phyloP scores from a whole-genome alignment of 2,888 invertebrate genomes.

The Schrankia costaestrigalis region DNA sequence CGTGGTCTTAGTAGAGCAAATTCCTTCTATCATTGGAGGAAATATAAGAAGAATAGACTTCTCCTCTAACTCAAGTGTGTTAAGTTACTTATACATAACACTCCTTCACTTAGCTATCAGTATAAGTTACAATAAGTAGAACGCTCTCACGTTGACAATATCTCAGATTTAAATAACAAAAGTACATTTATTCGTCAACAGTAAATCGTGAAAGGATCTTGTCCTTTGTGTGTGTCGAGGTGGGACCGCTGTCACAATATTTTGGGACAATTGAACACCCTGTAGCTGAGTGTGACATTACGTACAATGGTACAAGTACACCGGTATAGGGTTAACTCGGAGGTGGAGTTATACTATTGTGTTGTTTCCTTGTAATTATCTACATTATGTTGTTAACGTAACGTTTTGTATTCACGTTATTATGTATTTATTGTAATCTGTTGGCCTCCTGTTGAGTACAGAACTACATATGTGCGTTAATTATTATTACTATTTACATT shows the following conservation, averaged over 20 bases:
- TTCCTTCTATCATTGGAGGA: too few relatives aligned
- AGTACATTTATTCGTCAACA: slow-evolving; percentile 18
- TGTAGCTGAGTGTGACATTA: slow-evolving; percentile 12
- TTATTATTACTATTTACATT: too few relatives aligned
- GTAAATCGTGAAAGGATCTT: slow-evolving; percentile 16
- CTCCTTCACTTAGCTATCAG: too few relatives aligned
- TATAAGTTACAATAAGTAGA: too few relatives aligned
- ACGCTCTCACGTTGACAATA: too few relatives aligned
- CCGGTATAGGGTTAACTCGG: slow-evolving; percentile 12
- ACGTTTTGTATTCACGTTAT: slow-evolving; percentile 4
- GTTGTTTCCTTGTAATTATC: slow-evolving; percentile 23
- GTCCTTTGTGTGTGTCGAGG: slow-evolving; percentile 24
- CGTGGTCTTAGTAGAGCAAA: too few relatives aligned
- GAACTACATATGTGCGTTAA: not conserved
- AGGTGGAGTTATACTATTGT: slow-evolving; percentile 19
- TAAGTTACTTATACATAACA: too few relatives aligned
- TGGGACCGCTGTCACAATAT: slow-evolving; percentile 52
- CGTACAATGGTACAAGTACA: slow-evolving; percentile 16
- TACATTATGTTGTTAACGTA: slow-evolving; percentile 10
- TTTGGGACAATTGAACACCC: slow-evolving; percentile 35
- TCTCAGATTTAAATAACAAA: slow-evolving; percentile 33
- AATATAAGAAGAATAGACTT: too few relatives aligned
- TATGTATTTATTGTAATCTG: slow-evolving; percentile 7
- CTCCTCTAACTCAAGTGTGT: too few relatives aligned
- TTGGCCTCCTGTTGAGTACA: slow-evolving; percentile 13